phyloP scores from a whole-genome alignment of 2,888 invertebrate genomes.

The Gymnoscelis rufifasciata region DNA sequence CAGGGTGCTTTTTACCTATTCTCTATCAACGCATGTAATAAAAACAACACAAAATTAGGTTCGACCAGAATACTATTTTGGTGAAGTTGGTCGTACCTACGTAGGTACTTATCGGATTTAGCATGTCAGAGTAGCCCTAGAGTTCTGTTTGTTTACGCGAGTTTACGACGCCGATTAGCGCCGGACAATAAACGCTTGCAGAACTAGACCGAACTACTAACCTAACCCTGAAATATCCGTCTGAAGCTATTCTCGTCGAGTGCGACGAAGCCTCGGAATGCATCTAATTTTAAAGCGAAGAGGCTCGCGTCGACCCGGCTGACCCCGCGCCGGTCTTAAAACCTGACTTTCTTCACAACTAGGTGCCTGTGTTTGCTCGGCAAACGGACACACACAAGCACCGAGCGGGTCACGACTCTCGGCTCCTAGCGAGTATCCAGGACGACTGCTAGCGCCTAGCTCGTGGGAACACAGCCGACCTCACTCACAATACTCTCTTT shows the following conservation, averaged over 20 bases:
- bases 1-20: slow-evolving; percentile 14
- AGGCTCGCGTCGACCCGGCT: slow-evolving; percentile 71
- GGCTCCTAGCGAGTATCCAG: slow-evolving; percentile 55
- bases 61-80: no score
- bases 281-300: slow-evolving; percentile 78
- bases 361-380: slow-evolving; percentile 73
- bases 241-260: slow-evolving; percentile 66
- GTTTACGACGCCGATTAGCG: slow-evolving; percentile 42
- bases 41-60: no score
- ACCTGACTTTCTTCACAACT: slow-evolving; percentile 79
- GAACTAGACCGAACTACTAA: slow-evolving; percentile 66
- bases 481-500: slow-evolving; percentile 43
- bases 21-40: no score
- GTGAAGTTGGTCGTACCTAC: slow-evolving; percentile 23
- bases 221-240: slow-evolving; percentile 71
- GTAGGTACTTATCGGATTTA: background rate
- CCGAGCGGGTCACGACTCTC: slow-evolving; percentile 68
- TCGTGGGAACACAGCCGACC: slow-evolving; percentile 68
- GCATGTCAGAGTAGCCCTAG: no score
- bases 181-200: slow-evolving; percentile 42
- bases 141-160: slow-evolving; percentile 38
- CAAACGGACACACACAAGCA: slow-evolving; percentile 69
- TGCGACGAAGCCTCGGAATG: slow-evolving; percentile 70
- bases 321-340: slow-evolving; percentile 75
- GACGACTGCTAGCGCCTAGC: slow-evolving; percentile 48